These are phyloP conservation scores for Desoria tigrina DNA, from an alignment of 2,888 invertebrate genomes.

Conservation along the genomic window DNA sequence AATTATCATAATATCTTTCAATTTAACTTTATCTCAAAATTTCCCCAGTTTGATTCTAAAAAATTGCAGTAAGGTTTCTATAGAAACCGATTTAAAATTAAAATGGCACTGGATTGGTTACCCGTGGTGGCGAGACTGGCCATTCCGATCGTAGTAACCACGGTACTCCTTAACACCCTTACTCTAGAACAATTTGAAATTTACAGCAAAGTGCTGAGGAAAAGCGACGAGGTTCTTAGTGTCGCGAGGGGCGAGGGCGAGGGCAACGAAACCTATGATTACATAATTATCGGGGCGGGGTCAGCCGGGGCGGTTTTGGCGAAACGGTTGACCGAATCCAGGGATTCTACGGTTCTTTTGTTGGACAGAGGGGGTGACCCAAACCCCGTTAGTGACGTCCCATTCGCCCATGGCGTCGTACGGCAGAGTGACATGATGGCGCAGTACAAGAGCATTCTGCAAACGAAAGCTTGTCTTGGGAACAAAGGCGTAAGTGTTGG, in stretches of 20 bases:
- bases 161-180: no score
- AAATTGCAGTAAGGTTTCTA: no score
- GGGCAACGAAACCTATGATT: slow-evolving; percentile 6
- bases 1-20: no score
- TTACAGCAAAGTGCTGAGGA: not conserved
- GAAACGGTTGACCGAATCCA: not conserved
- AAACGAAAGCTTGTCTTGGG: slow-evolving; percentile 22
- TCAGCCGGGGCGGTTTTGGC: slow-evolving; percentile 9
- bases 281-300: slow-evolving; percentile 26
- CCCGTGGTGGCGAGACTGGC: no score
- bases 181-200: not conserved
- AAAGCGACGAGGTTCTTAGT: not conserved
- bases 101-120: no score
- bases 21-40: no score
- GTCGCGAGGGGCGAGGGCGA: not conserved
- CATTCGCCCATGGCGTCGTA: slow-evolving; percentile 11
- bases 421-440: not conserved
- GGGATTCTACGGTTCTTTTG: slow-evolving; percentile 17
- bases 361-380: slow-evolving; percentile 38
- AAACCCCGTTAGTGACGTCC: slow-evolving; percentile 37
- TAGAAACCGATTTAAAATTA: no score
- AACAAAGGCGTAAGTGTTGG: no score
- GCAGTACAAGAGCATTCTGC: slow-evolving; percentile 14
- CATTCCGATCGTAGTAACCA: no score
- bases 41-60: no score